These are phyloP conservation scores for Tillus elongatus DNA, from an alignment of 2,888 invertebrate genomes.

Conservation along the genomic window DNA sequence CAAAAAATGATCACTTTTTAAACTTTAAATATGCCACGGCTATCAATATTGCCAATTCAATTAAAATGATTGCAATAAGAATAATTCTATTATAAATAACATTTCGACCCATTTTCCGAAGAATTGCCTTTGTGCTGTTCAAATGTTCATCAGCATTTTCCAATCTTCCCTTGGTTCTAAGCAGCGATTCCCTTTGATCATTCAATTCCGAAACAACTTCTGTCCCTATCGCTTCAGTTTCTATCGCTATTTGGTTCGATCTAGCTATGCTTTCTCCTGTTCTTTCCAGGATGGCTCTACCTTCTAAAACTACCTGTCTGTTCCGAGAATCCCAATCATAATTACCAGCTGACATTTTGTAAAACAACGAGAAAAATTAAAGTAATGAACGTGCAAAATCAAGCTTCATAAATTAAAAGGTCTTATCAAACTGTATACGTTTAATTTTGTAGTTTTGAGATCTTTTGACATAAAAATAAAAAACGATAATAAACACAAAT, in stretches of 20 bases:
- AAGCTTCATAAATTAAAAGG: too few species aligned
- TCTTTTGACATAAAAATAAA: too few species aligned
- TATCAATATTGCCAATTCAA: slow-evolving; percentile 58
- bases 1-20: too few species aligned
- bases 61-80: slow-evolving; percentile 60
- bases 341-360: too few species aligned
- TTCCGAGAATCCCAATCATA: slow-evolving; percentile 48
- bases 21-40: slow-evolving; percentile 56
- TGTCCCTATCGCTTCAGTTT: slow-evolving; percentile 71
- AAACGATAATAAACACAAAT: too few species aligned
- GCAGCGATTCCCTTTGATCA: slow-evolving; percentile 64
- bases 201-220: slow-evolving; percentile 68
- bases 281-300: slow-evolving; percentile 48
- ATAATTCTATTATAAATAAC: slow-evolving; percentile 68
- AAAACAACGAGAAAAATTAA: too few species aligned
- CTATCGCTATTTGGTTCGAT: slow-evolving; percentile 64
- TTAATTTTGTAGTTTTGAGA: too few species aligned
- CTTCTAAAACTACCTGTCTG: slow-evolving; percentile 49
- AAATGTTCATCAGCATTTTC: slow-evolving; percentile 64
- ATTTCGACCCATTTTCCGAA: slow-evolving; percentile 58
- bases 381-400: too few species aligned
- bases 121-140: slow-evolving; percentile 52
- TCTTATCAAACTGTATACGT: too few species aligned
- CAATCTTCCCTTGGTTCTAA: slow-evolving; percentile 56
- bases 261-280: slow-evolving; percentile 56